Evolutionary conservation across 2,888 invertebrate species (phyloP).

Genomic region (Diloba caeruleocephala): DNA sequence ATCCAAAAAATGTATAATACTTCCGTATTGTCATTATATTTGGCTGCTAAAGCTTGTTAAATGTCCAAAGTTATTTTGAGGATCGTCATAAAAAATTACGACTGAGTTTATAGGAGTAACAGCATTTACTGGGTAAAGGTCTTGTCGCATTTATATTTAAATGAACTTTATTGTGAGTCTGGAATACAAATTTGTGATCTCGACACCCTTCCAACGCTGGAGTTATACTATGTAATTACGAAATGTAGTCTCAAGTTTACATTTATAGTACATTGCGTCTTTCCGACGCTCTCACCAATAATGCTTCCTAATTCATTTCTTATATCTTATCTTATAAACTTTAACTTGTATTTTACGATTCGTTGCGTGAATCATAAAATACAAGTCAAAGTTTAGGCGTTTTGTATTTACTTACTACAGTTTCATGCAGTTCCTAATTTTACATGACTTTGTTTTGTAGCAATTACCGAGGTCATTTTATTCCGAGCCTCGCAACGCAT

Average conservation of each 20-base stretch:
- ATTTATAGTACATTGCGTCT: constrained; percentile 39
- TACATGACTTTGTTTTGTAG: constrained; percentile 35
- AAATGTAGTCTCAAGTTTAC: constrained; percentile 36
- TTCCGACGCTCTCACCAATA: constrained; percentile 14
- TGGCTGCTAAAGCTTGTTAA: constrained; percentile 70
- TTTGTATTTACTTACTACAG: constrained; percentile 39
- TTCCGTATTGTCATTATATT: constrained; percentile 59
- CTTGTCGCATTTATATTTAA: constrained; percentile 86
- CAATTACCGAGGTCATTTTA: constrained; percentile 46
- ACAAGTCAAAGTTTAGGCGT: constrained; percentile 18
- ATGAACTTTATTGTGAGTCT: constrained; percentile 83
- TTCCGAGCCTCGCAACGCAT: constrained; percentile 36
- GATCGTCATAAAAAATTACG: constrained; percentile 78
- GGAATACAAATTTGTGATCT: constrained; percentile 85
- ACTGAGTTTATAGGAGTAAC: constrained; percentile 74
- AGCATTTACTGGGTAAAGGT: constrained; percentile 78
- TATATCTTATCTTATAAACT: constrained; percentile 33
- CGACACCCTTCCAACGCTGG: constrained; percentile 70
- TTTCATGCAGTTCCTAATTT: constrained; percentile 39
- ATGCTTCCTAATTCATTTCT: constrained; percentile 31
- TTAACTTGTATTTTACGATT: too few species aligned
- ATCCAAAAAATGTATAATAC: background rate
- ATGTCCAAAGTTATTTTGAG: constrained; percentile 70
- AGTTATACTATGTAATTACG: constrained; percentile 52
- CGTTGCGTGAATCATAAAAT: too few species aligned